Evolutionary conservation across 2,888 invertebrate genomes (phyloP), one percentile per base, ranked within the genome.

Genomic region (Escarpia spicata): DNA sequence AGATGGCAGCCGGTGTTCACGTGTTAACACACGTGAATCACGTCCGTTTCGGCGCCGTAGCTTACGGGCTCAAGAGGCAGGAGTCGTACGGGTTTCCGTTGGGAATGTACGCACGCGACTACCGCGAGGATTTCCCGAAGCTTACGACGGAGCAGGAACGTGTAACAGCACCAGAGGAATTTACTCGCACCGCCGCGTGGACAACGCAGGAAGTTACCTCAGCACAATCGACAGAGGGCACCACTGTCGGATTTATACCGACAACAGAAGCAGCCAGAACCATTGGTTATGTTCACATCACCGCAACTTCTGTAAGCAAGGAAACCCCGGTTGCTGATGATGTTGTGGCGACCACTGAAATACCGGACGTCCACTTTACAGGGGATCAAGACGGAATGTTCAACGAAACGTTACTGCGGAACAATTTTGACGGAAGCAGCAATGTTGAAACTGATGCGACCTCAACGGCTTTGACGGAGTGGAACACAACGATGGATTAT

Each of bases 11-110:
- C 52, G 92, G 92, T 19, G n/a, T 43, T 75, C 43, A 92, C 92
- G 75, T 37, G 43, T 15, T 92, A n/a, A 31, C 19, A 26, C 75
- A 92, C 44, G 91, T 26, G n/a, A 75, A 89, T 26, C 37, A 31
- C 89, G 31, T 43, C 37, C 31, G 43, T 10, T 92, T 92, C 92
- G 60, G 58, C 12, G 92, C 75, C 15, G 60, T 89, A 1, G 92
- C 44, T 3, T 92, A 92, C 43, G 92, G 92, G 12, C 60, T 75
- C 43, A 37, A 37, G 19, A 37, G 43, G 43, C 92, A 92, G 44
- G 92, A 92, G 15, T 58, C 92, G 37, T 92, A 92, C 89, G 92
- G 92, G 89, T 89, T 91, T 43, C 19, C 44, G 52, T 52, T 91
- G 45, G 91, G 91, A 45, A 75, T 75, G 75, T 75, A 26, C 75